Percentiles rank a stretch among this genome's conserved stretches.
phyloP scores from a whole-genome alignment of 2,797 vertebrate species.

The Gymnoscopelus microlampas region DNA sequence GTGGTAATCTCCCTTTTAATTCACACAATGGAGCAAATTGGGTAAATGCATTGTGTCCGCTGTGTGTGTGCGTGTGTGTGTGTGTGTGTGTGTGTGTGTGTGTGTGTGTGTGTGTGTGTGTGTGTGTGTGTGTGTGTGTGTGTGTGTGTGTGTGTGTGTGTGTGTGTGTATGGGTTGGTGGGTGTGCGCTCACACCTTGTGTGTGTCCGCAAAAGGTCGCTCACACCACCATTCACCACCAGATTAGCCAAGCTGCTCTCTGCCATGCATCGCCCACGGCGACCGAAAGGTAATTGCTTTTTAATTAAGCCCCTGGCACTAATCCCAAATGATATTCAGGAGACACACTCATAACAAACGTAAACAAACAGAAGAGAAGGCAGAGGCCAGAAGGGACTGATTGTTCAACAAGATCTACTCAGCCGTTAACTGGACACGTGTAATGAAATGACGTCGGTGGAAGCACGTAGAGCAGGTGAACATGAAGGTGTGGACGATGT shows the following conservation, averaged over 20 bases:
- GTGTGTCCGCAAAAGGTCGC: slow-evolving; percentile 49
- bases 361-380: slow-evolving; percentile 24
- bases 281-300: slow-evolving; percentile 80
- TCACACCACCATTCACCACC: slow-evolving; percentile 46
- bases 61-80: slow-evolving; percentile 17
- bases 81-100: slow-evolving; percentile 22
- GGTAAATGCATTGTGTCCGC: background rate
- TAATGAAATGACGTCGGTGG: slow-evolving; percentile 42
- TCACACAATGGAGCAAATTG: slow-evolving; percentile 58
- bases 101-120: slow-evolving; percentile 16
- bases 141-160: slow-evolving; percentile 21
- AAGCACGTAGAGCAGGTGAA: slow-evolving; percentile 34
- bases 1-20: slow-evolving; percentile 65
- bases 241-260: slow-evolving; percentile 63
- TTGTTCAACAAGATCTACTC: slow-evolving; percentile 46
- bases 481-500: slow-evolving; percentile 43
- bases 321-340: slow-evolving; percentile 80
- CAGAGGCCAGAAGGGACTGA: slow-evolving; percentile 26
- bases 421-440: slow-evolving; percentile 45
- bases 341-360: slow-evolving; percentile 14
- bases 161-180: slow-evolving; percentile 10
- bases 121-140: slow-evolving; percentile 15
- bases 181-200: slow-evolving; percentile 2
- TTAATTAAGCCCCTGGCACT: slow-evolving; percentile 79
- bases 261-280: slow-evolving; percentile 61